Conservation (phyloP, 2,888 invertebrate species). For the Andrena hattorfiana region DNA sequence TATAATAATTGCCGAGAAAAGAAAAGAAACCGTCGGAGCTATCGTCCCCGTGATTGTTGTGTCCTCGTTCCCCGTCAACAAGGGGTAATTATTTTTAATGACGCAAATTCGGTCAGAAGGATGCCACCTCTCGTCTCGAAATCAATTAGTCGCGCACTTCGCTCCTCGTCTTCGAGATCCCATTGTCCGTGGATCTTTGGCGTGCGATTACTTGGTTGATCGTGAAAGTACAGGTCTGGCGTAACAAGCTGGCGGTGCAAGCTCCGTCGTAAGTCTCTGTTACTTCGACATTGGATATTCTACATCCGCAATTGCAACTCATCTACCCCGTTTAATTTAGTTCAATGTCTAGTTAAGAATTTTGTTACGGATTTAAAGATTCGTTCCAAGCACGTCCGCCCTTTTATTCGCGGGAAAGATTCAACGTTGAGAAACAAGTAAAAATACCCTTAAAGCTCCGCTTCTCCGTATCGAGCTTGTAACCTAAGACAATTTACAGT, state of each 20-base stretch:
- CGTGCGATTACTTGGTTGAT: neutral
- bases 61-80: slow-evolving; percentile 5
- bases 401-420: too few species aligned
- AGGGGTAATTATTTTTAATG: slow-evolving; percentile 65
- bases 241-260: too few species aligned
- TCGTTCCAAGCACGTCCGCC: neutral
- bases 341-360: neutral
- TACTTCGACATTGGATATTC: neutral
- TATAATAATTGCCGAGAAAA: slow-evolving; percentile 68
- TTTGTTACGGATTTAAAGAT: neutral
- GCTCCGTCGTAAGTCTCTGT: neutral
- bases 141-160: slow-evolving; percentile 13
- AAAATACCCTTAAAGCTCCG: neutral
- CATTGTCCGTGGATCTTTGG: neutral
- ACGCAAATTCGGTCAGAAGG: slow-evolving; percentile 35
- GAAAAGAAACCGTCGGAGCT: slow-evolving; percentile 49
- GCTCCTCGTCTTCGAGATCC: neutral
- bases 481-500: neutral
- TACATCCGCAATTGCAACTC: too few species aligned
- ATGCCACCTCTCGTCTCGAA: neutral
- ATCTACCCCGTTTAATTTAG: too few species aligned
- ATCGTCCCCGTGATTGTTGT: slow-evolving; percentile 20
- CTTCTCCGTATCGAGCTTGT: neutral
- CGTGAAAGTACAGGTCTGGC: too few species aligned
- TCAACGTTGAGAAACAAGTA: neutral